A percentile compares a stretch with the other conserved stretches of the same genome.
phyloP scores from a whole-genome alignment of 1,140 invertebrate species.

The Colletes gigas region DNA sequence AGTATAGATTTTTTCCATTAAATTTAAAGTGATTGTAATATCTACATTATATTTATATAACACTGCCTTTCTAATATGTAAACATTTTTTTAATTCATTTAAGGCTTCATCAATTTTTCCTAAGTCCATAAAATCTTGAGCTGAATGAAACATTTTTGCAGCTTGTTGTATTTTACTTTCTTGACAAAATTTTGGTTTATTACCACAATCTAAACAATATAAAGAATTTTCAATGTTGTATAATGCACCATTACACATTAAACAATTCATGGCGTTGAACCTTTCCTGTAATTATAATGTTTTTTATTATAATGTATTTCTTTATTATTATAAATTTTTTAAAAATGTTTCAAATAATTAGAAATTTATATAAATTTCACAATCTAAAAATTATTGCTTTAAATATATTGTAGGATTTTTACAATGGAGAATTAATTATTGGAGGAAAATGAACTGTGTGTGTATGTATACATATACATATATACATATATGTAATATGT shows the following conservation, averaged over 20 bases:
- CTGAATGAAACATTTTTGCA: slow-evolving; percentile 69
- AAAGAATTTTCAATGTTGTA: slow-evolving; percentile 42
- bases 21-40: slow-evolving; percentile 79
- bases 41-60: slow-evolving; percentile 81
- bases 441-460: too few species aligned
- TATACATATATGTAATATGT: too few species aligned
- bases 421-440: too few species aligned
- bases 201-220: slow-evolving; percentile 71
- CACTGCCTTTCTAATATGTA: slow-evolving; percentile 74
- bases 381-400: neutral
- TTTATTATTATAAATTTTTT: too few species aligned
- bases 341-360: too few species aligned
- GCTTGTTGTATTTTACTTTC: slow-evolving; percentile 74
- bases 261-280: slow-evolving; percentile 75
- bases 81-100: slow-evolving; percentile 74
- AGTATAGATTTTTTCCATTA: slow-evolving; percentile 81
- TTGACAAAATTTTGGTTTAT: slow-evolving; percentile 60
- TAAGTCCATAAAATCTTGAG: slow-evolving; percentile 56
- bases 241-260: slow-evolving; percentile 72
- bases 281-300: slow-evolving; percentile 71
- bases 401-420: too few species aligned
- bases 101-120: slow-evolving; percentile 63
- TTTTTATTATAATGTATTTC: too few species aligned
- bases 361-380: too few species aligned
- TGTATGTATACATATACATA: too few species aligned